A percentile compares a stretch with the other conserved stretches of the same genome.
Evolutionary conservation across 2,888 invertebrate species (phyloP).

Genomic region (Caenorhabditis sinica): DNA sequence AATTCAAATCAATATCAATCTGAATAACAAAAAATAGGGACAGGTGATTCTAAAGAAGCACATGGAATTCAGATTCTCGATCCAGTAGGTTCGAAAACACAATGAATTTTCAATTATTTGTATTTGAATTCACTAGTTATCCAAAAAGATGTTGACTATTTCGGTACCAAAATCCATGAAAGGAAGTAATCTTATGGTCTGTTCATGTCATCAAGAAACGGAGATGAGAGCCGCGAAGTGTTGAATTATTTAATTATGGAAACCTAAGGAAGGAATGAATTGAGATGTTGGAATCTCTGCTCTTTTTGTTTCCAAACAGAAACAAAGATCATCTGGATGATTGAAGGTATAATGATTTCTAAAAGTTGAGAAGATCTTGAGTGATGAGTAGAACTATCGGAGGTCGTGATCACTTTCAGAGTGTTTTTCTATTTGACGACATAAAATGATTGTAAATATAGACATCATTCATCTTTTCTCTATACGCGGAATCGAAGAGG

Average conservation of each 20-base stretch:
- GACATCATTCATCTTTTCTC: background rate
- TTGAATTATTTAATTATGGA: conserved; percentile 29
- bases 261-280: conserved; percentile 24
- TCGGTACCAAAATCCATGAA: background rate
- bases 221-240: background rate
- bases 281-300: background rate
- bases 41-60: conserved; percentile 1
- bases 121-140: background rate
- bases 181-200: conserved; percentile 6
- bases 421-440: background rate
- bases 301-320: background rate
- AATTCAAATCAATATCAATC: background rate
- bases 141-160: background rate
- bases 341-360: background rate
- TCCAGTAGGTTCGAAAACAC: background rate
- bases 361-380: conserved; percentile 3
- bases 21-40: background rate
- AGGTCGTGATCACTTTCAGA: background rate
- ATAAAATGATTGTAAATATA: conserved; percentile 2
- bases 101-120: background rate
- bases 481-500: too few relatives aligned
- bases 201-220: conserved; percentile 9
- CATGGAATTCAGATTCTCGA: background rate
- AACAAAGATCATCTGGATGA: background rate
- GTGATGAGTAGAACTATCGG: background rate